phyloP scores from a whole-genome alignment of 2,113 vertebrate genomes.

The Trematocara nigrifrons region DNA sequence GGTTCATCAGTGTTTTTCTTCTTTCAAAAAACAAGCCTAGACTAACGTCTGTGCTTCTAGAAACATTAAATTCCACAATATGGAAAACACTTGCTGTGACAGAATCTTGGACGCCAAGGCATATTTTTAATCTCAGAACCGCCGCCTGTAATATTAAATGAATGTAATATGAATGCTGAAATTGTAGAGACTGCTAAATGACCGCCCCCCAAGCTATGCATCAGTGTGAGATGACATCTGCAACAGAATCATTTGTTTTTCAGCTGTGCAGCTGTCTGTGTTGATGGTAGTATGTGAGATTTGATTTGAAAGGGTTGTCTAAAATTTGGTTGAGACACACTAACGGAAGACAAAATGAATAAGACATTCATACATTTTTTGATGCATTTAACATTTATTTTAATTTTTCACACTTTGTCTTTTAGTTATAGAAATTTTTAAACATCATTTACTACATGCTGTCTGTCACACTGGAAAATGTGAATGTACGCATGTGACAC shows the following conservation, averaged over 20 bases:
- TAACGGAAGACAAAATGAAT: neutral
- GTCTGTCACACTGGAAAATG: neutral
- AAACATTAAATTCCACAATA: neutral
- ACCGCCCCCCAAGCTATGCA: neutral
- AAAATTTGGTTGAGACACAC: neutral
- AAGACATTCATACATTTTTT: neutral
- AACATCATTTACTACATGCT: neutral
- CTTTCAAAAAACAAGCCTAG: neutral
- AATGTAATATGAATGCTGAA: conserved; percentile 16
- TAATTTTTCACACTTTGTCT: neutral
- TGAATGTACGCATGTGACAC: neutral
- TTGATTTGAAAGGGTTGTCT: neutral
- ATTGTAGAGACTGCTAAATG: conserved; percentile 8
- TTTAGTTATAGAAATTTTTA: neutral
- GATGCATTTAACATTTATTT: neutral
- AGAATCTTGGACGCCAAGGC: neutral
- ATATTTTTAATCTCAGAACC: conserved; percentile 24
- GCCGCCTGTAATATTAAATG: conserved; percentile 10
- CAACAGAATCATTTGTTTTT: conserved; percentile 13
- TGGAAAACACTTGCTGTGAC: conserved; percentile 16
- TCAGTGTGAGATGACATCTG: neutral
- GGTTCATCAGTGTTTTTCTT: neutral
- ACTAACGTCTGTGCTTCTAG: neutral
- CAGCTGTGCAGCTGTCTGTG: neutral
- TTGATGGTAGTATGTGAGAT: neutral